A percentile compares a stretch with the other conserved stretches of the same genome.
Evolutionary conservation across 2,888 invertebrate species (phyloP).

Genomic region (Rhaphigaster nebulosa): DNA sequence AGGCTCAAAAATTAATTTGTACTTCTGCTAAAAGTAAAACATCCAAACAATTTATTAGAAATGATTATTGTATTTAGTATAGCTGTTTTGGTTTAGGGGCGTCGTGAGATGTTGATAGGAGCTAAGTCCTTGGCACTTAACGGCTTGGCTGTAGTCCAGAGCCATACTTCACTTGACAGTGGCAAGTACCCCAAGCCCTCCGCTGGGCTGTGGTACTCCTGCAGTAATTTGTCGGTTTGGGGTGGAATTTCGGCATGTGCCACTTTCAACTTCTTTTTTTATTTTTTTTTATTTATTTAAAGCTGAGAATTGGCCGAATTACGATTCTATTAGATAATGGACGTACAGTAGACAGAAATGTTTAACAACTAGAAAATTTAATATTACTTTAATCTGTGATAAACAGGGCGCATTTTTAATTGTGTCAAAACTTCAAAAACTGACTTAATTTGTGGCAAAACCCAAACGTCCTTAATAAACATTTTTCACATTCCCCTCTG

Average conservation of each 20-base stretch:
- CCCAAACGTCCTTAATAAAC: no score
- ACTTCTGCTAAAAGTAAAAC: no score
- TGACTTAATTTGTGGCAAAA: no score
- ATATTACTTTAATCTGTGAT: no score
- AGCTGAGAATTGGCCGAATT: neutral
- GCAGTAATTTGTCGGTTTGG: neutral
- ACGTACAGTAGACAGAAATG: no score
- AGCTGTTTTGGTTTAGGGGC: neutral
- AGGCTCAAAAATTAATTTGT: no score
- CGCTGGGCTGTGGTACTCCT: neutral
- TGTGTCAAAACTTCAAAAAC: no score
- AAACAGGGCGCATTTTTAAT: no score
- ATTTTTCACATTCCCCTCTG: no score
- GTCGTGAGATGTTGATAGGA: conserved; percentile 16
- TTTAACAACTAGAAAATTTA: no score
- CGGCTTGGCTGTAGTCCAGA: neutral
- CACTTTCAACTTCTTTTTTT: neutral
- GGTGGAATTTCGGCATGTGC: neutral
- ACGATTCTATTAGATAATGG: no score
- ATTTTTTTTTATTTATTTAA: neutral
- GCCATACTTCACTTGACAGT: conserved; percentile 12
- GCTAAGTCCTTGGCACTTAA: conserved; percentile 17
- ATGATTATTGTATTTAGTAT: neutral
- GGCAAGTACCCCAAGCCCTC: conserved; percentile 17
- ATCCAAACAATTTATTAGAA: neutral